Base-by-base conservation (phyloP, 2,888 invertebrate genomes). In the Meloe dianella region DNA sequence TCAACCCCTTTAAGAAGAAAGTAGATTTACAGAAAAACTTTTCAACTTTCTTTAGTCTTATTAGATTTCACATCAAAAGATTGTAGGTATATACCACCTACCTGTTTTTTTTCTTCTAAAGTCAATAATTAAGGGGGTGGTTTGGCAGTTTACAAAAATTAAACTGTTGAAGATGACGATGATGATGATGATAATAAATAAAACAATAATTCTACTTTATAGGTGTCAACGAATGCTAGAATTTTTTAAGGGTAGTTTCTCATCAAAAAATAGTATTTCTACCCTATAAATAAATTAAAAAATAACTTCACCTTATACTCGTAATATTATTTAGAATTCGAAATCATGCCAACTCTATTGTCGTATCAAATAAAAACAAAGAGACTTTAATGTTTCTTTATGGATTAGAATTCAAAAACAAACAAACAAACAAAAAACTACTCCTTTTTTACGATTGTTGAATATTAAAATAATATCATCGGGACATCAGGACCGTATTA, bases 401-500 rank as follows among this genome's bases (percentile, higher is more conserved):
- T n/a, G n/a, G n/a, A n/a, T n/a, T n/a, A n/a, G n/a, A n/a, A n/a
- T n/a, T n/a, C 14, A 14, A 35, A 35, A 35, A 35, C 9, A 35
- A 14, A 35, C 12, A 35, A 4, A 35, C 12, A 14, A 12, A 35
- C 1, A 35, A 51, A n/a, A 51, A 51, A 51, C 51, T 51, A 51
- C 51, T 24, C 51, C 51, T 24, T 51, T 38, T 9, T 51, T 41
- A 8, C 35, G 41, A 47, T 47, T 47, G 20, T 47, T 47, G 24
- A 51, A 51, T 51, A 51, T 51, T 47, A 20, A n/a, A 20, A 51
- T 24, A 51, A 20, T n/a, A 47, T 47, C 47, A 10, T 10, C 38
- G 12, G 35, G 47, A 22, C 47, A 47, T 47, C 47, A 51, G 51
- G 59, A 24, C 66, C 29, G 58, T 62, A 66, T 66, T 66, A 66